These are phyloP conservation scores for Orchesella cincta DNA, from an alignment of 1,140 invertebrate species.

Conservation along the genomic window DNA sequence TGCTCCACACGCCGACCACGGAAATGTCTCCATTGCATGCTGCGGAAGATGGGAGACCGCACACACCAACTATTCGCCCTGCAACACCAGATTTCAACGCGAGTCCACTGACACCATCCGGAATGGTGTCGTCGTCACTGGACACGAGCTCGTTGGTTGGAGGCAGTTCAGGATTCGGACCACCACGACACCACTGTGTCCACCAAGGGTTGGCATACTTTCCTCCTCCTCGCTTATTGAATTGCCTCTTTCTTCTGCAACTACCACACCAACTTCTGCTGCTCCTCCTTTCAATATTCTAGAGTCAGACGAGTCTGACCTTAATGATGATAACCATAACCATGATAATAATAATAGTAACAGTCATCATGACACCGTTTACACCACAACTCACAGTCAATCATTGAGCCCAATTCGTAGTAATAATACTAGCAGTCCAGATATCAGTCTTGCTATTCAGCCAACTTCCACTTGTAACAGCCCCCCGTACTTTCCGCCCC, in stretches of 20 bases:
- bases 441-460: neutral
- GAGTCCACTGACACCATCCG: neutral
- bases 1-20: no score
- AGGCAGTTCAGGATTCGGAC: neutral
- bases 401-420: no score
- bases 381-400: neutral
- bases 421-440: neutral
- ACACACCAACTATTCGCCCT: neutral
- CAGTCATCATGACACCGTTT: neutral
- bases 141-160: neutral
- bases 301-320: conserved; percentile 9
- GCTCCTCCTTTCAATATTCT: conserved; percentile 16
- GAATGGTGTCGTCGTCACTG: neutral
- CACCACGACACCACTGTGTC: conserved; percentile 24
- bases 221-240: neutral
- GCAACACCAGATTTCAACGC: neutral
- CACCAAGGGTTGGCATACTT: conserved; percentile 17
- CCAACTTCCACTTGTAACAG: neutral
- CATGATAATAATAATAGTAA: conserved; percentile 8
- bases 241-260: neutral
- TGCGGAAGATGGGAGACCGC: neutral
- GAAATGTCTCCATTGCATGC: neutral
- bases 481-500: neutral
- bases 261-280: conserved; percentile 10
- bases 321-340: neutral